These are phyloP conservation scores for Endomychus coccineus DNA, from an alignment of 2,888 invertebrate genomes.

Conservation along the genomic window DNA sequence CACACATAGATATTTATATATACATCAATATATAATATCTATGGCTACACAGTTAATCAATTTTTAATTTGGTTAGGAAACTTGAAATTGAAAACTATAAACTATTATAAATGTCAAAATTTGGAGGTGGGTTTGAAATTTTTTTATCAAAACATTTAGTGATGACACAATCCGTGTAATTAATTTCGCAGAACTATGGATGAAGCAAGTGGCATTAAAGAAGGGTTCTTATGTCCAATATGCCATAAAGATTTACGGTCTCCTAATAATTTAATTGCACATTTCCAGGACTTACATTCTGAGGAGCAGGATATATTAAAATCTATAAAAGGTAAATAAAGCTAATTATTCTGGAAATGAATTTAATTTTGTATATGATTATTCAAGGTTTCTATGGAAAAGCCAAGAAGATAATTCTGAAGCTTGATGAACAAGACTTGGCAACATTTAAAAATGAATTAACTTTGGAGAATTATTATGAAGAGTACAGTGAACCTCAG, in stretches of 20 bases:
- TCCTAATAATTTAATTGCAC: slow-evolving; percentile 71
- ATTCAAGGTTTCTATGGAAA: slow-evolving; percentile 69
- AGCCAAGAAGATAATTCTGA: slow-evolving; percentile 81
- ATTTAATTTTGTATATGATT: not conserved
- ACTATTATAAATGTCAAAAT: not conserved
- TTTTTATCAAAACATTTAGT: not conserved
- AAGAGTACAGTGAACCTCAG: slow-evolving; percentile 52
- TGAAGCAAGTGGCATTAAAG: slow-evolving; percentile 52
- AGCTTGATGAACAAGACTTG: slow-evolving; percentile 63
- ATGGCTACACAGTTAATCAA: no score
- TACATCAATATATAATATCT: no score
- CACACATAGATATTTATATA: no score
- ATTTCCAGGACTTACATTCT: slow-evolving; percentile 83
- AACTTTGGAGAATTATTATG: slow-evolving; percentile 34
- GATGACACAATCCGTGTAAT: no score
- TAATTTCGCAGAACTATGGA: slow-evolving; percentile 18
- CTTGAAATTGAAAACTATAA: not conserved
- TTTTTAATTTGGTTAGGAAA: no score
- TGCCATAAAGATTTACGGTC: slow-evolving; percentile 87
- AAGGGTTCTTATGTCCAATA: slow-evolving; percentile 93
- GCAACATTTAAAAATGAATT: slow-evolving; percentile 51
- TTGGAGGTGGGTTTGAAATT: not conserved
- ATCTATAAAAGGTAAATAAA: slow-evolving; percentile 61
- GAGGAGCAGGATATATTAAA: slow-evolving; percentile 79
- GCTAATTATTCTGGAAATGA: not conserved